phyloP scores from a whole-genome alignment of 2,888 invertebrate species.

The Macrophya alboannulata region DNA sequence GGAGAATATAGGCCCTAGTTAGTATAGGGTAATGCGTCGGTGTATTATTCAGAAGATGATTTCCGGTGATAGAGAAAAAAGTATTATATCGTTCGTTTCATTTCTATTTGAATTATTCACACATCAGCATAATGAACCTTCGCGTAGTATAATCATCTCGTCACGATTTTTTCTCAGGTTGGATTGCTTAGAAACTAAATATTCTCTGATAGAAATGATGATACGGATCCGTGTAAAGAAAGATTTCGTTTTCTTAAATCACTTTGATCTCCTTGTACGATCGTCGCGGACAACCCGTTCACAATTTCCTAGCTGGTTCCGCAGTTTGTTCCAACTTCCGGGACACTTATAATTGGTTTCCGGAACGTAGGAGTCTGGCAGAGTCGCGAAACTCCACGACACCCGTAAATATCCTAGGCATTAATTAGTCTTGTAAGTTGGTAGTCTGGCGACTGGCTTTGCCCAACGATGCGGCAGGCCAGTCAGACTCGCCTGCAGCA shows the following conservation, averaged over 20 bases:
- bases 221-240: no score
- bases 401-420: constrained; percentile 59
- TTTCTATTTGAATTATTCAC: no score
- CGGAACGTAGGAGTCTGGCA: constrained; percentile 45
- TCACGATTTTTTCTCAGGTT: no score
- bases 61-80: not conserved
- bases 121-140: no score
- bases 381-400: constrained; percentile 54
- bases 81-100: no score
- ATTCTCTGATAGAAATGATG: no score
- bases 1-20: constrained; percentile 9
- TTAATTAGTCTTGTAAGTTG: constrained; percentile 61
- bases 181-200: no score
- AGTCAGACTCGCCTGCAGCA: constrained; percentile 39
- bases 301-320: constrained; percentile 63
- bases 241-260: constrained; percentile 7
- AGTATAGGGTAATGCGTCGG: not conserved
- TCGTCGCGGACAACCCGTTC: constrained; percentile 63
- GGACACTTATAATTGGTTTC: constrained; percentile 76
- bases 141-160: no score
- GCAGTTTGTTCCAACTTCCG: constrained; percentile 70
- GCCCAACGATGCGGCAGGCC: constrained; percentile 31
- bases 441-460: constrained; percentile 40
- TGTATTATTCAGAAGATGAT: constrained; percentile 22
- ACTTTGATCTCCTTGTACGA: not conserved